Base-by-base conservation (phyloP, 2,888 invertebrate genomes). In the Mythimna impura region DNA sequence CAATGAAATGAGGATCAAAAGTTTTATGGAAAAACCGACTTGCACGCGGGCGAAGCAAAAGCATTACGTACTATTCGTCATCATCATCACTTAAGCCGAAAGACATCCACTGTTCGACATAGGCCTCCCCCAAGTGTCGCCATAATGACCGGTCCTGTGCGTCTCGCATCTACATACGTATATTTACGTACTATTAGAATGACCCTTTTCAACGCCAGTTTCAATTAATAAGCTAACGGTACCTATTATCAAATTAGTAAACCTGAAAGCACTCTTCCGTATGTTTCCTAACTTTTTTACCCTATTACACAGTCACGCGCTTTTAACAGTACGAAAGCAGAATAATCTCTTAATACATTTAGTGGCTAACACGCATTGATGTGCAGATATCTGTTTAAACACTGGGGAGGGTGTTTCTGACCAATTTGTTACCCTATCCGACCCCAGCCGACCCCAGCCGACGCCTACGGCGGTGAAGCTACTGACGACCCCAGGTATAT, bases 351-450 rank as follows among this genome's bases (percentile, higher is more conserved):
- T 71, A 60, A 83, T 71, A 77, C 68, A 77, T 69, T 84, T 75
- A 74, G 75, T 70, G 64, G 40, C 61, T 71, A 82, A 73, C 71
- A 40, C 63, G 61, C 81, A 75, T 66, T 75, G 81, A 84, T 81
- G 81, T 75, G 81, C 76, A 81, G 84, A 81, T 81, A 81, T 81
- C 80, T 81, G 81, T 84, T 84, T 84, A 76, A 81, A 84, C 80
- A 71, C 22, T 43, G 58, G 64, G 66, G 80, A 70, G 83, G 80
- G 84, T 80, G 83, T 89, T 93, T 92, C 91, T 91, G 89, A 90
- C 86, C 90, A 92, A 93, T 93, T 93, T 92, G 89, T 91, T 83
- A 88, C 90, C 90, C 79, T 80, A 89, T 88, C 89, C 84, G 52
- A 62, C 81, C 76, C 81, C 81, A 4, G 0, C 5, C 43, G 43